A percentile compares a stretch with the other conserved stretches of the same genome.
Evolutionary conservation across 2,888 invertebrate species (phyloP).

Genomic region (Agrypnus murinus): DNA sequence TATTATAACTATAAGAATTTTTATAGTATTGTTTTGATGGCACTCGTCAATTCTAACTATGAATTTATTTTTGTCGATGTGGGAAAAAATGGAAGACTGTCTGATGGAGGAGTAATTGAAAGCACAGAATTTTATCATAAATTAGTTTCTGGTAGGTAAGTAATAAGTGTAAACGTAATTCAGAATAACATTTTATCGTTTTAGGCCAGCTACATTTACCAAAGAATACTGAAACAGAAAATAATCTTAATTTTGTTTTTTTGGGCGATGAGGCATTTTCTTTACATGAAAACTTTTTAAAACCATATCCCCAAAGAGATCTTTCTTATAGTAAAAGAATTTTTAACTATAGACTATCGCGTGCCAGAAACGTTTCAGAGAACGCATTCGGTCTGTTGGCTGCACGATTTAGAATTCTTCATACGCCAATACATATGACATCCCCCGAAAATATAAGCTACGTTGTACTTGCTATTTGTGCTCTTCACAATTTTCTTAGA

Average conservation of each 20-base stretch:
- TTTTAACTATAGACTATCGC: too few relatives aligned
- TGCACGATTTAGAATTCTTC: constrained; percentile 50
- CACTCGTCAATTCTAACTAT: constrained; percentile 2
- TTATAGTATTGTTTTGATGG: constrained; percentile 18
- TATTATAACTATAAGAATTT: constrained; percentile 7
- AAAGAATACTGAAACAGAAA: too few relatives aligned
- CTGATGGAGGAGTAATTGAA: constrained; percentile 13
- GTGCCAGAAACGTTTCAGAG: constrained; percentile 48
- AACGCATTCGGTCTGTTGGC: constrained; percentile 52
- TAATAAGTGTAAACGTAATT: too few relatives aligned
- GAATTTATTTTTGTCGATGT: constrained; percentile 7
- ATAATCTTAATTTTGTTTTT: too few relatives aligned
- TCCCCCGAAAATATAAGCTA: constrained; percentile 42
- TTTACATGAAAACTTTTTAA: background rate
- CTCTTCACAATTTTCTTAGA: constrained; percentile 48
- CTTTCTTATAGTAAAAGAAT: too few relatives aligned
- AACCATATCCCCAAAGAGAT: background rate
- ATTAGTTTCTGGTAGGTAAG: too few relatives aligned
- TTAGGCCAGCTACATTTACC: too few relatives aligned
- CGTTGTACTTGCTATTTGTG: constrained; percentile 38
- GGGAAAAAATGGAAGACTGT: constrained; percentile 13
- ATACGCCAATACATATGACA: constrained; percentile 46
- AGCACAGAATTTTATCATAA: constrained; percentile 1
- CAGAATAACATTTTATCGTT: too few relatives aligned
- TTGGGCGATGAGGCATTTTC: background rate